phyloP scores from a whole-genome alignment of 2,113 vertebrate species.

The Ageneiosus marmoratus region DNA sequence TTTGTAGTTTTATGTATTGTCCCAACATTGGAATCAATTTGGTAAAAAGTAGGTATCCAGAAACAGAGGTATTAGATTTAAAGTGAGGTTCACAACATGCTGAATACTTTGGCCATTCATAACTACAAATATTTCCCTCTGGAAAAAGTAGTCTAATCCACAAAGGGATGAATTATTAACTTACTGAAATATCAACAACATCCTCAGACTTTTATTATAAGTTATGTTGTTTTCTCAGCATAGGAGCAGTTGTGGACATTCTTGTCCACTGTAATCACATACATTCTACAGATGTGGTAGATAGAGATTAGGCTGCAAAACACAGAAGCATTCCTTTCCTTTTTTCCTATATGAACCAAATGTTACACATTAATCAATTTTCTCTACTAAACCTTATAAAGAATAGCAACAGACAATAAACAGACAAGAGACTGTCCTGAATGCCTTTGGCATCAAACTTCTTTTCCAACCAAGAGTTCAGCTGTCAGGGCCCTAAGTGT shows the following conservation, averaged over 20 bases:
- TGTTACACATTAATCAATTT: slow-evolving; percentile 16
- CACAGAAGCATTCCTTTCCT: background rate
- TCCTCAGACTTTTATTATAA: background rate
- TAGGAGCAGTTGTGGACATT: background rate
- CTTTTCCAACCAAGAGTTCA: background rate
- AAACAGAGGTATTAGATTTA: background rate
- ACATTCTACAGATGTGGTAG: background rate
- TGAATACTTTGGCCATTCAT: background rate
- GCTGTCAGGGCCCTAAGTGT: background rate
- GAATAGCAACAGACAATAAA: background rate
- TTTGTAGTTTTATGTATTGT: background rate
- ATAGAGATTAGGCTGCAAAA: background rate
- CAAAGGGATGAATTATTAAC: too few relatives aligned
- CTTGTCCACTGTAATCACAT: background rate
- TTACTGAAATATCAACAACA: background rate
- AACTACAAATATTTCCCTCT: background rate
- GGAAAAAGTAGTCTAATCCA: background rate
- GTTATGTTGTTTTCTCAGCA: background rate
- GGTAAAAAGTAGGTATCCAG: background rate
- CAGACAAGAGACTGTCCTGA: slow-evolving; percentile 11
- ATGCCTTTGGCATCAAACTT: background rate
- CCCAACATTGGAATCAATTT: background rate
- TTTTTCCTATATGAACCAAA: background rate
- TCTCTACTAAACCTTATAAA: slow-evolving; percentile 5
- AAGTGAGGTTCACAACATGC: background rate